phyloP scores from a whole-genome alignment of 1,140 invertebrate genomes.

The Hycleus cichorii region DNA sequence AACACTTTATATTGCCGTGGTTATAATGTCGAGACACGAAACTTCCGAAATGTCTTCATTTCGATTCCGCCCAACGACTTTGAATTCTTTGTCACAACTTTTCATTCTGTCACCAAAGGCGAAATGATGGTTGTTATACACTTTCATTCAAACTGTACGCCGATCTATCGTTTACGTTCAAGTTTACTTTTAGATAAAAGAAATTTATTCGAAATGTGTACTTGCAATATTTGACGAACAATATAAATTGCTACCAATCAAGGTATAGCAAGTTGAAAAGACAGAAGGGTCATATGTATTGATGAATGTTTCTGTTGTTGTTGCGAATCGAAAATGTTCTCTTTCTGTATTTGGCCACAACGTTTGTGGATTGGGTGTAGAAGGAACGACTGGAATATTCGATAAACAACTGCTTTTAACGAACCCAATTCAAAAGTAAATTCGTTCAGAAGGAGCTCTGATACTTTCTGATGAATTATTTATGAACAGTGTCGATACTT shows the following conservation, averaged over 20 bases:
- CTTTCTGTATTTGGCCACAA: too few species aligned
- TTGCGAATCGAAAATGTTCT: constrained; percentile 6
- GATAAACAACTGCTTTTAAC: constrained; percentile 13
- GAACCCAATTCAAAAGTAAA: constrained; percentile 10
- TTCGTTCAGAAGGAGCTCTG: neutral
- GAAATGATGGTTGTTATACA: neutral
- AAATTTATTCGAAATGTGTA: too few species aligned
- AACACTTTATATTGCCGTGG: constrained; percentile 6
- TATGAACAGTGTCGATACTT: constrained; percentile 6
- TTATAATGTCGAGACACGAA: constrained; percentile 24
- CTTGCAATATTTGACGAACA: too few species aligned
- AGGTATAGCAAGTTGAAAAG: neutral
- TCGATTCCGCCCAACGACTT: constrained; percentile 21
- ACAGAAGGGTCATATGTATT: constrained; percentile 5
- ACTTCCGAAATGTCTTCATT: constrained; percentile 22
- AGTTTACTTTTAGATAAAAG: constrained; percentile 3
- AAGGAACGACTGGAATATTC: neutral
- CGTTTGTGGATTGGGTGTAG: too few species aligned
- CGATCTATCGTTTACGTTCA: neutral
- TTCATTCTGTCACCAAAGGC: constrained; percentile 17
- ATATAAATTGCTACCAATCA: constrained; percentile 9
- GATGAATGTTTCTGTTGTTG: constrained; percentile 2
- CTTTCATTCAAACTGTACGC: neutral
- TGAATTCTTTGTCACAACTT: constrained; percentile 25
- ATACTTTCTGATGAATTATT: constrained; percentile 11